These are phyloP conservation scores for Lucifuga dentata DNA, from an alignment of 2,113 vertebrate species.

Conservation along the genomic window DNA sequence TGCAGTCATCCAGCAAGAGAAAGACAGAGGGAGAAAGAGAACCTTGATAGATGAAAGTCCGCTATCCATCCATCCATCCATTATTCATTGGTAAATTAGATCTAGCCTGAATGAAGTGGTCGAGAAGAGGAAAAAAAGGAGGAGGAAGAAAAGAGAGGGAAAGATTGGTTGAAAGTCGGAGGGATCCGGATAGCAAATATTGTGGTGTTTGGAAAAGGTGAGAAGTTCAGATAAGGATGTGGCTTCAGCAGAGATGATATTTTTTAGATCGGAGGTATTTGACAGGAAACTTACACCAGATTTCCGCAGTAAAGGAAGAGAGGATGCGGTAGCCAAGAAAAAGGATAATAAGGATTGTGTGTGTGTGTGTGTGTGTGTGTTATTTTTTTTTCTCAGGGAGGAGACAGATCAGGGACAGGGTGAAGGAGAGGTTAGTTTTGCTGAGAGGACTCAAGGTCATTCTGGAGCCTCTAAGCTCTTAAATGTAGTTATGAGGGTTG, in stretches of 20 bases:
- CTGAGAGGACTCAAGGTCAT: slow-evolving; percentile 50
- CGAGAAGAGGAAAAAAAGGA: slow-evolving; percentile 28
- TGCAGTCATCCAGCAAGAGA: slow-evolving; percentile 67
- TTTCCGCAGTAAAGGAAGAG: slow-evolving; percentile 2
- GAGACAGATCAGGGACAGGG: slow-evolving; percentile 9
- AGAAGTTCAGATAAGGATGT: slow-evolving; percentile 55
- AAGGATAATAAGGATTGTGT: slow-evolving; percentile 2
- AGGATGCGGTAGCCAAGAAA: neutral
- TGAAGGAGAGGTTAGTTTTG: slow-evolving; percentile 56
- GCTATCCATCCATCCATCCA: slow-evolving; percentile 75
- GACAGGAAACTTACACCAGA: slow-evolving; percentile 1
- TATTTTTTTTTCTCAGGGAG: slow-evolving; percentile 7
- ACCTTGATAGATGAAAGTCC: slow-evolving; percentile 77
- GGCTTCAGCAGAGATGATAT: slow-evolving; percentile 28
- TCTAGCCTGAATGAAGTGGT: slow-evolving; percentile 72
- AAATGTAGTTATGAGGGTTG: slow-evolving; percentile 30
- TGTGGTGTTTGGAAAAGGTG: slow-evolving; percentile 28
- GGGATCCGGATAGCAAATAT: slow-evolving; percentile 28
- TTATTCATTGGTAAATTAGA: slow-evolving; percentile 86
- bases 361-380: slow-evolving; percentile 15
- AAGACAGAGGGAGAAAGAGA: slow-evolving; percentile 62
- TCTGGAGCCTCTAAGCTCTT: slow-evolving; percentile 16
- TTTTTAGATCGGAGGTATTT: slow-evolving; percentile 46
- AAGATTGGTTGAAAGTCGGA: slow-evolving; percentile 19
- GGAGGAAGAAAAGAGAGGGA: slow-evolving; percentile 35